phyloP scores from a whole-genome alignment of 2,797 vertebrate genomes.

The Ambastaia sidthimunki region DNA sequence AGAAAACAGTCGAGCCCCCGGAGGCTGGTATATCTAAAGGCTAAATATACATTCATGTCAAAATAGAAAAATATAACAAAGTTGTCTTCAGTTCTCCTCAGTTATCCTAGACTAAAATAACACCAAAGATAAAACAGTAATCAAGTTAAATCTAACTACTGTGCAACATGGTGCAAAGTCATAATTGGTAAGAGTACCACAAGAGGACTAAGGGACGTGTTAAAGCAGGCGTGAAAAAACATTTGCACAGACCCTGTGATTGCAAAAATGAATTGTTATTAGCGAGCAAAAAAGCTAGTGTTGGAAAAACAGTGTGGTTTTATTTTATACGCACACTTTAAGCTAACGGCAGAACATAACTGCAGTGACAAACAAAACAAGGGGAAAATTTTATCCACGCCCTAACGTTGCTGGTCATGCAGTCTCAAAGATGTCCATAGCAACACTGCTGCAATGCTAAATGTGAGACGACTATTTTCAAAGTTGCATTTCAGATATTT shows the following conservation, averaged over 20 bases:
- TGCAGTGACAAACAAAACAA: slow-evolving; percentile 2
- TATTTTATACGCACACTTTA: background rate
- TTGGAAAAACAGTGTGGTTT: slow-evolving; percentile 14
- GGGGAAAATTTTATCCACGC: background rate
- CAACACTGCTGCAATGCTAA: background rate
- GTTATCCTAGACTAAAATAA: slow-evolving; percentile 22
- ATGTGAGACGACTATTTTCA: background rate
- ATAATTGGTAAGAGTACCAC: slow-evolving; percentile 4
- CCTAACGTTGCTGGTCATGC: background rate
- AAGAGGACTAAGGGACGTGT: background rate
- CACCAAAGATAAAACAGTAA: slow-evolving; percentile 9
- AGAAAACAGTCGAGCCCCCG: slow-evolving; percentile 57
- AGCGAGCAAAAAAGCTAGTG: background rate
- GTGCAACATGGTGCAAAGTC: slow-evolving; percentile 8
- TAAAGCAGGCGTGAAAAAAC: background rate
- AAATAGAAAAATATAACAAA: slow-evolving; percentile 74
- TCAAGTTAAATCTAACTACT: slow-evolving; percentile 14
- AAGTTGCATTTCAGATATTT: background rate
- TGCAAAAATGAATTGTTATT: background rate
- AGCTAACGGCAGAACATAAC: background rate
- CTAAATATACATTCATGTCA: slow-evolving; percentile 75
- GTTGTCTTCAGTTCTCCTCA: slow-evolving; percentile 53
- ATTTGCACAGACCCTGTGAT: slow-evolving; percentile 14
- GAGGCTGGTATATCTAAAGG: slow-evolving; percentile 61
- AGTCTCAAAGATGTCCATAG: background rate